These are phyloP conservation scores for Ceyx melanurus DNA, from an alignment of 2,113 vertebrate species.

Conservation along the genomic window DNA sequence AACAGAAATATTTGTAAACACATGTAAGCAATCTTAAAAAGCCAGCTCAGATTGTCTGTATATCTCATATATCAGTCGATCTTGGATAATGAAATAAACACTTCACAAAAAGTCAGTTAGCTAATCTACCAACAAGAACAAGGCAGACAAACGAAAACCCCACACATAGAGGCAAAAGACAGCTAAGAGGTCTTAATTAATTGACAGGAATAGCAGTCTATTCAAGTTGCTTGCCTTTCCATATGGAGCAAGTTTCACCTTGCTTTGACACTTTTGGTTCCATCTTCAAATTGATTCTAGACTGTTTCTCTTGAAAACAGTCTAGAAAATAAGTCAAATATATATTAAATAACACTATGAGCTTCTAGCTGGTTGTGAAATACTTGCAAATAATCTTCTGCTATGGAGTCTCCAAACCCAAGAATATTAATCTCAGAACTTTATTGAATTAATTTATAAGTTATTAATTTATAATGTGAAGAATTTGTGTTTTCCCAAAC, in stretches of 20 bases:
- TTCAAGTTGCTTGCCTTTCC: background rate
- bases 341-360: background rate
- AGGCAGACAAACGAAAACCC: background rate
- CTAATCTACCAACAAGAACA: background rate
- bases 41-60: background rate
- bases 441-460: rapidly evolving
- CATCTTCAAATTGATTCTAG: background rate
- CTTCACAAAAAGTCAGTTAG: background rate
- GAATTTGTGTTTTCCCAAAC: background rate
- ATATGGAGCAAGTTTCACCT: background rate
- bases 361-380: background rate
- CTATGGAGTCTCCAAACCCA: background rate
- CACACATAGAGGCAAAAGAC: background rate
- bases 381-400: background rate
- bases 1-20: constrained; percentile 29
- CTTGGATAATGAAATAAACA: background rate
- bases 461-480: background rate
- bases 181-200: background rate
- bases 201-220: background rate
- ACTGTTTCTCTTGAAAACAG: background rate
- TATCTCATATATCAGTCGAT: background rate
- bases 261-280: background rate
- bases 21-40: background rate
- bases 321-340: background rate
- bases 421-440: background rate